Percentiles rank a stretch among this genome's conserved stretches.
Conservation (phyloP, 2,113 vertebrate species). For the Lamprologus lemairii region DNA sequence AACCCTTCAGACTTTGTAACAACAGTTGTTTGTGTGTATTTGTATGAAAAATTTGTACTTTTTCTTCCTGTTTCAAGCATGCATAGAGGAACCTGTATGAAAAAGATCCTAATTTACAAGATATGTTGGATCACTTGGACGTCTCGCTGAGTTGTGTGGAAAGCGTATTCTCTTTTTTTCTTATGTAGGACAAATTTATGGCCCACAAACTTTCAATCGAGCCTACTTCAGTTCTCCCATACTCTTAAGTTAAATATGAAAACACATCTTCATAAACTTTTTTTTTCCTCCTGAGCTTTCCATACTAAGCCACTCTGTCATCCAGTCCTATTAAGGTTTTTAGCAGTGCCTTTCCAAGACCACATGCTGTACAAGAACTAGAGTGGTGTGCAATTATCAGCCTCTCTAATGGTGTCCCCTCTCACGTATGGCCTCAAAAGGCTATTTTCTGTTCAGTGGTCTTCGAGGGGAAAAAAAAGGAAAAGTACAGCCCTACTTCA, state of each 20-base stretch:
- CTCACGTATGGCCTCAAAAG: conserved; percentile 27
- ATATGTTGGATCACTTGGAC: not conserved
- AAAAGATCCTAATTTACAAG: not conserved
- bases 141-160: not conserved
- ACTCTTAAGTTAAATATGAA: not conserved
- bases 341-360: conserved; percentile 12
- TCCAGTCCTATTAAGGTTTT: conserved; percentile 18
- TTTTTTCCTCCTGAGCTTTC: not conserved
- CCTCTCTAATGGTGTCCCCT: conserved; percentile 37
- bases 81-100: not conserved
- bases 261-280: not conserved
- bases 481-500: not conserved
- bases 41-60: not conserved
- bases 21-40: not conserved
- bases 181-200: not conserved
- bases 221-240: not conserved
- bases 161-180: not conserved
- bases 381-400: conserved; percentile 49
- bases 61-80: not conserved
- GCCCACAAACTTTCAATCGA: not conserved
- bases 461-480: not conserved
- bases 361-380: conserved; percentile 19
- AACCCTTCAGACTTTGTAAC: not conserved
- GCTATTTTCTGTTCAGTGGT: conserved; percentile 37
- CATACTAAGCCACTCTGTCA: not conserved